Conservation (phyloP, 2,888 invertebrate genomes). For the Hipparchia semele region DNA sequence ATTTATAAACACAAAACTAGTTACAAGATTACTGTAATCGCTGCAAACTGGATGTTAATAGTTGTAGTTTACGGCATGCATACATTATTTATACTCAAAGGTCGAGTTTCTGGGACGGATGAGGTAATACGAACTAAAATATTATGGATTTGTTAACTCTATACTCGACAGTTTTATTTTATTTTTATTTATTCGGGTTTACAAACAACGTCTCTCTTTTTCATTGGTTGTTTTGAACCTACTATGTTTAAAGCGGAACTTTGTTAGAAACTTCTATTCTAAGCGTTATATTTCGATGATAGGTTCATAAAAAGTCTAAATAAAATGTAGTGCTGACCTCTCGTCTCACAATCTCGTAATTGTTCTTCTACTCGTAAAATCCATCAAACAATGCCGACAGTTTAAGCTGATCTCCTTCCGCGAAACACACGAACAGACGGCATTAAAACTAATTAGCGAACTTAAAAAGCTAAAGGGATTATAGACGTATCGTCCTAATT, state of each 20-base stretch:
- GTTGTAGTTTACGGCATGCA: slow-evolving; percentile 49
- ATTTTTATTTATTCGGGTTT: too few relatives aligned
- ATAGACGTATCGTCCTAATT: slow-evolving; percentile 29
- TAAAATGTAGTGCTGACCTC: neutral
- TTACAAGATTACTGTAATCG: slow-evolving; percentile 18
- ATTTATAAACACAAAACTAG: slow-evolving; percentile 12
- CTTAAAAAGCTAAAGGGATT: slow-evolving; percentile 47
- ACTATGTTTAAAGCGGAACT: too few relatives aligned
- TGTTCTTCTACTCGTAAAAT: slow-evolving; percentile 50
- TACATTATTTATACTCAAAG: slow-evolving; percentile 49
- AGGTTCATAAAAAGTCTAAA: neutral
- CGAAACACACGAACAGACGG: slow-evolving; percentile 39
- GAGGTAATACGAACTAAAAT: slow-evolving; percentile 49
- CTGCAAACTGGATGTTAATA: slow-evolving; percentile 28
- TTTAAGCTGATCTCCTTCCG: slow-evolving; percentile 2
- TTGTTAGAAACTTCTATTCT: too few relatives aligned
- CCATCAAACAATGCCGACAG: slow-evolving; percentile 50
- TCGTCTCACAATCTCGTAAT: slow-evolving; percentile 11
- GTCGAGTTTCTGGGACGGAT: slow-evolving; percentile 52
- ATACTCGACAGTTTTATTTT: neutral
- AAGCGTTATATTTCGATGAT: neutral
- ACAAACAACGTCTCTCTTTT: too few relatives aligned
- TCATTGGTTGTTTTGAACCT: too few relatives aligned
- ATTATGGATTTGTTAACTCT: slow-evolving; percentile 25
- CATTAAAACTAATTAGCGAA: slow-evolving; percentile 60